These are phyloP conservation scores for Telmatherina bonti DNA, from an alignment of 2,797 vertebrate genomes.

Conservation along the genomic window DNA sequence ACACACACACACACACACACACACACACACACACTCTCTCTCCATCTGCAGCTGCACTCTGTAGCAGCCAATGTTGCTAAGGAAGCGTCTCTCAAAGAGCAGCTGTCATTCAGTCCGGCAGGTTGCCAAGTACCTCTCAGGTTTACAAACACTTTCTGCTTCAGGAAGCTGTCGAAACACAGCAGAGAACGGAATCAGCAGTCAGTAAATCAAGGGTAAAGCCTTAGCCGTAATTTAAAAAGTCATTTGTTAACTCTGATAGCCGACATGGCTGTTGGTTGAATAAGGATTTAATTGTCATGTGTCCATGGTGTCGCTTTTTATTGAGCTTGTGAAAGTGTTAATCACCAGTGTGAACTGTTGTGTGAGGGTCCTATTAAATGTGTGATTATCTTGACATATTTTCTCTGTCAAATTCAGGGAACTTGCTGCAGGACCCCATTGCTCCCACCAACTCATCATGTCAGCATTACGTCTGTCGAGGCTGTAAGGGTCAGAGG, in stretches of 20 bases:
- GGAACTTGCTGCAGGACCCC: constrained; percentile 96
- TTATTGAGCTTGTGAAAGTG: constrained; percentile 1
- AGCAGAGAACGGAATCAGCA: not conserved
- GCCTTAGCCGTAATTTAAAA: not conserved
- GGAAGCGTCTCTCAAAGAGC: constrained; percentile 79
- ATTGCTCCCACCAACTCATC: constrained; percentile 97
- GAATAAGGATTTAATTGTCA: not conserved
- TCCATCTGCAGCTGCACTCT: constrained; percentile 75
- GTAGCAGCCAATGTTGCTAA: constrained; percentile 71
- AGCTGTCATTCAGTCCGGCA: constrained; percentile 60
- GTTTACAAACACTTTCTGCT: constrained; percentile 37
- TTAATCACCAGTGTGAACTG: constrained; percentile 15
- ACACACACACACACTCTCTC: too few relatives aligned
- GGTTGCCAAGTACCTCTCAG: constrained; percentile 45
- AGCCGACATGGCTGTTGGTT: not conserved
- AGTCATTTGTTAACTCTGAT: not conserved
- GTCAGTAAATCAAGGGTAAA: constrained; percentile 7
- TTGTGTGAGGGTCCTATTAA: constrained; percentile 9
- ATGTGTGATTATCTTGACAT: not conserved
- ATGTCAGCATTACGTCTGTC: constrained; percentile 99
- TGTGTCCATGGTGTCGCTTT: not conserved
- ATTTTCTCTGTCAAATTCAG: constrained; percentile 62
- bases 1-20: too few relatives aligned
- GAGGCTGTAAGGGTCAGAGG: constrained; percentile 96
- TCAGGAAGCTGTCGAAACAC: constrained; percentile 6